phyloP scores from a whole-genome alignment of 23 tunicate genomes.

The Aplidium turbinatum region DNA sequence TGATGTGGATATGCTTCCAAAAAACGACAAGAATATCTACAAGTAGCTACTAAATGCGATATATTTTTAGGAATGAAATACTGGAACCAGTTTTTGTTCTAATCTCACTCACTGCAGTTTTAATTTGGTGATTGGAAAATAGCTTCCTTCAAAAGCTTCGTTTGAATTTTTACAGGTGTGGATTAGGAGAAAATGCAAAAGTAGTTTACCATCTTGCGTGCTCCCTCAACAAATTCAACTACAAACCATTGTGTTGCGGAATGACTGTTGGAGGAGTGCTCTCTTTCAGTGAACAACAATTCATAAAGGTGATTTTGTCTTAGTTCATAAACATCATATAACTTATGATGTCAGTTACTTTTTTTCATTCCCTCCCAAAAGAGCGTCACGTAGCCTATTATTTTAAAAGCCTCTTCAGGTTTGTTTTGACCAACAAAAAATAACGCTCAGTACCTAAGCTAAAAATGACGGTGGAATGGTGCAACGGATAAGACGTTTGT shows the following conservation, averaged over 20 bases:
- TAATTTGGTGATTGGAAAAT: too few species aligned
- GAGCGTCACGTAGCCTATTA: too few species aligned
- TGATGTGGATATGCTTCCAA: slow-evolving; percentile 38
- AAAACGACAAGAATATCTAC: slow-evolving; percentile 23
- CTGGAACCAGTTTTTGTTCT: too few species aligned
- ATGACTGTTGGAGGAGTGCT: slow-evolving; percentile 88
- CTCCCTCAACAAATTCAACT: slow-evolving; percentile 58
- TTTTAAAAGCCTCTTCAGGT: too few species aligned
- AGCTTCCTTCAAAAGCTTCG: too few species aligned
- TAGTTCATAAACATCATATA: background rate
- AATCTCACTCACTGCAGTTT: too few species aligned
- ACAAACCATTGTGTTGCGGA: slow-evolving; percentile 64
- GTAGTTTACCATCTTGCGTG: slow-evolving; percentile 62
- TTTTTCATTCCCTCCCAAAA: background rate
- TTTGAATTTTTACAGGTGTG: too few species aligned
- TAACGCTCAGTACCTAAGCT: too few species aligned
- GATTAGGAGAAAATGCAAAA: background rate
- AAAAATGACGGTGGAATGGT: too few species aligned
- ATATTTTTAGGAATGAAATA: too few species aligned
- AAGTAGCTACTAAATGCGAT: background rate
- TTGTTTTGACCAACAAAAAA: too few species aligned
- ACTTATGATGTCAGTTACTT: background rate
- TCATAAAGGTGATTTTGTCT: slow-evolving; percentile 30
- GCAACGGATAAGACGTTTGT: too few species aligned
- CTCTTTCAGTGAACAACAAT: slow-evolving; percentile 38